Conservation (phyloP, 1,140 invertebrate genomes). For the Brachystomella parvula region DNA sequence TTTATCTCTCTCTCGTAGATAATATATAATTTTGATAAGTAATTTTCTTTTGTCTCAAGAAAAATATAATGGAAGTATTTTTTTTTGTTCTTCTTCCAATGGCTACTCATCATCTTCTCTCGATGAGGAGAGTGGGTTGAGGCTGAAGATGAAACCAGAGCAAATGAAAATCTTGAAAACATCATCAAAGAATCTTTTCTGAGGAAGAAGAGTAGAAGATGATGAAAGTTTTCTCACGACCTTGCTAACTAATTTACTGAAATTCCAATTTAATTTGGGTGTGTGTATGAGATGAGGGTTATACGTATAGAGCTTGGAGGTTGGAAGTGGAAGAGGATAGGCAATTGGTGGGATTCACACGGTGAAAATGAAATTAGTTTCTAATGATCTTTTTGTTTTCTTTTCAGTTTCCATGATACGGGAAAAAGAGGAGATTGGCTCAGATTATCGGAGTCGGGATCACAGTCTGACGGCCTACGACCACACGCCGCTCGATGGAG, state of each 20-base stretch:
- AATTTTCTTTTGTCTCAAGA: background rate
- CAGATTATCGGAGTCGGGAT: conserved; percentile 55
- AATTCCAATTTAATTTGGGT: background rate
- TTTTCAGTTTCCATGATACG: conserved; percentile 86
- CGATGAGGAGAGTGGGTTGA: background rate
- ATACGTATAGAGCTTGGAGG: too few species aligned
- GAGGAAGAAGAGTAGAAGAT: background rate
- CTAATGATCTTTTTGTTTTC: conserved; percentile 40
- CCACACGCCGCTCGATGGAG: conserved; percentile 80
- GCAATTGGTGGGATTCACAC: background rate
- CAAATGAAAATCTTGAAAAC: background rate
- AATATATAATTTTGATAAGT: background rate
- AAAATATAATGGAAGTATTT: background rate
- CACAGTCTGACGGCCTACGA: conserved; percentile 65
- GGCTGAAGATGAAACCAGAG: background rate
- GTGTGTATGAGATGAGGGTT: too few species aligned
- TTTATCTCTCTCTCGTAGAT: background rate
- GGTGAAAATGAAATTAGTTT: background rate
- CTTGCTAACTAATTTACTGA: too few species aligned
- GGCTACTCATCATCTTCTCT: background rate
- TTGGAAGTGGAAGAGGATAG: too few species aligned
- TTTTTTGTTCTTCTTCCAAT: background rate
- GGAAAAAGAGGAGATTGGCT: conserved; percentile 65
- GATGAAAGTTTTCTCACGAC: background rate
- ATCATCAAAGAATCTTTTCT: background rate